Evolutionary conservation across 2,797 vertebrate species (phyloP), one percentile per base, ranked within the genome.

Genomic region (Esox masquinongy): DNA sequence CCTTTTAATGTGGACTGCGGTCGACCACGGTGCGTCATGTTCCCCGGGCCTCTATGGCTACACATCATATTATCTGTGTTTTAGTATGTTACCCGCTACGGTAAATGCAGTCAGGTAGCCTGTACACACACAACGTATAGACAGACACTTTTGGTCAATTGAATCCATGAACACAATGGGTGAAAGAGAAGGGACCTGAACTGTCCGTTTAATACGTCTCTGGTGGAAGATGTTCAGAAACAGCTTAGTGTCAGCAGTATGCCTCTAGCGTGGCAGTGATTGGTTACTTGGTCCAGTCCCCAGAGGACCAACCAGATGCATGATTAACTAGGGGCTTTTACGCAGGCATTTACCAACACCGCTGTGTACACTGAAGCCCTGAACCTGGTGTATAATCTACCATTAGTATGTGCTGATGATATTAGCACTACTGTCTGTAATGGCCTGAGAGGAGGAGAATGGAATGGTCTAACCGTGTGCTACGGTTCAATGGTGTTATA

Each of bases 301-400:
- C 50, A 80, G 87, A 90, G 90, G 77, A 88, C 86, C 81, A 88
- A 88, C 85, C 81, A 88, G 88, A 89, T 88, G 88, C 83, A 93
- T 93, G 92, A 93, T 92, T 93, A 91, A 95, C 85, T 92, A 85
- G 78, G 84, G 84, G 87, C 90, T 85, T 91, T 93, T 91, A 91
- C 88, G 68, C 14, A 88, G 82, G 83, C 91, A 91, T 91, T 88
- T 91, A 85, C 87, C 90, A 92, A 92, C 56, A 24, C 22, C 88
- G 86, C 89, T 87, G 83, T 87, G 80, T 82, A 86, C 88, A 88
- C 79, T 91, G 88, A 93, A 92, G 88, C 90, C 86, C 83, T 67
- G 82, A 90, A 89, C 91, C 90, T 89, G 89, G 88, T 91, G 90
- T 92, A 92, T 94, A 91, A 93, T 92, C 90, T 88, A 80, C 92